Conservation (phyloP, 2,888 invertebrate genomes). For the Aphodius granarius region DNA sequence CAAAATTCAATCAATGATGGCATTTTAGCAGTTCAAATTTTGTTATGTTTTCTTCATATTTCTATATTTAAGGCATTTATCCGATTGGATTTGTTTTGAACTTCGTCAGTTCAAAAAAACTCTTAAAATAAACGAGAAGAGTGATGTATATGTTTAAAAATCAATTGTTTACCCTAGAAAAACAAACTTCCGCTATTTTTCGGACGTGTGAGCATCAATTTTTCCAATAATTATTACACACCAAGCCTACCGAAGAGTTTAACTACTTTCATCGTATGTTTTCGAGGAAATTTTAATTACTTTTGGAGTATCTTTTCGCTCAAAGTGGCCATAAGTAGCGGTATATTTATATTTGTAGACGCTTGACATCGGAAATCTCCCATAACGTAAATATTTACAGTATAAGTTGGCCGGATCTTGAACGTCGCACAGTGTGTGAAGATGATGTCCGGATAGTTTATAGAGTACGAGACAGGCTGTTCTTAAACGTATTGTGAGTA, state of each 20-base stretch:
- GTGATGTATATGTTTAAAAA: not conserved
- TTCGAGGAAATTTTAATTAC: not conserved
- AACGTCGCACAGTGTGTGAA: not conserved
- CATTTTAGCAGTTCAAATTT: too few species aligned
- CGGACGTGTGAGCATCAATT: not conserved
- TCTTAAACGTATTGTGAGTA: not conserved
- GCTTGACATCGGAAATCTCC: not conserved
- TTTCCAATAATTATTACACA: not conserved
- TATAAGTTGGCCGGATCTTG: not conserved
- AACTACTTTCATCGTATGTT: not conserved
- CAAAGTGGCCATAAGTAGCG: not conserved
- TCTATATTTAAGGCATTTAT: too few species aligned
- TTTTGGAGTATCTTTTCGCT: not conserved
- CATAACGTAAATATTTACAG: not conserved
- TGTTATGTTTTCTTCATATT: too few species aligned
- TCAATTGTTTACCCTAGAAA: not conserved
- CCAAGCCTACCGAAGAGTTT: not conserved
- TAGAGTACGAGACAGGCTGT: not conserved
- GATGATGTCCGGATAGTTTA: not conserved
- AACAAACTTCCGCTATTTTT: not conserved
- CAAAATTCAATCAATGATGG: too few species aligned
- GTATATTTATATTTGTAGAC: not conserved
- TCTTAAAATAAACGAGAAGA: not conserved
- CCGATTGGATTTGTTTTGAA: too few species aligned
- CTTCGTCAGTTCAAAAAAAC: too few species aligned